Evolutionary conservation across 2,797 vertebrate genomes (phyloP), one percentile per base, ranked within the genome.

Genomic region (Coregonus sp.): DNA sequence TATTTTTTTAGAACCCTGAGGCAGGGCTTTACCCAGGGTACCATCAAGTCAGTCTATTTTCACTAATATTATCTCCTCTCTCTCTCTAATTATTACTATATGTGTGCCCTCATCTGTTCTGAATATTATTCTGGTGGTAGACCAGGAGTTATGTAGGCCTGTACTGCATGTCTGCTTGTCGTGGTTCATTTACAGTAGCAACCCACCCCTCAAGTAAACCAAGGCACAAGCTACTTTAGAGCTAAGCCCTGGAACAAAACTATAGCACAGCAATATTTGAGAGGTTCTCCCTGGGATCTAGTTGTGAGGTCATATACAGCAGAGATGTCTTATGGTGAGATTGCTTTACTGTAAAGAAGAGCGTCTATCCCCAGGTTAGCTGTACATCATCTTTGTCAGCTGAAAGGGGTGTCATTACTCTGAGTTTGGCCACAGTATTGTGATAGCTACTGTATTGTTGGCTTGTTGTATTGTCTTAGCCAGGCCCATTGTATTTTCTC

Each of bases 301-400:
- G 47, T 69, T 67, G 67, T 40, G 75, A 82, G 79, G 80, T 83
- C 78, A 76, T 47, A 47, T 72, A 61, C 68, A 81, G 76, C 80
- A 70, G 77, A 85, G 15, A 70, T 75, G 72, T 69, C 61, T 51
- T 74, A 70, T 75, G n/a, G 54, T 61, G 70, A 14, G 61, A 81
- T 75, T 80, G 75, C 73, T 84, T 84, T 86, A 74, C 72, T 77
- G 47, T 78, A 78, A 74, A 70, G 79, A 51, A 52, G 51, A 33
- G 33, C 67, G 7, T 65, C 81, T 92, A 84, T 87, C 88, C 89
- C 81, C 86, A 79, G 89, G 90, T 90, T 72, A 87, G 82, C 81
- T 83, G 76, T 91, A 87, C 70, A 87, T 91, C 90, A 92, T 89
- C 76, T 84, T 80, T 83, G 83, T 87, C 86, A 82, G 75, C 77